These are phyloP conservation scores for Hydrotaea cyrtoneurina DNA, from an alignment of 2,888 invertebrate genomes.

Conservation along the genomic window DNA sequence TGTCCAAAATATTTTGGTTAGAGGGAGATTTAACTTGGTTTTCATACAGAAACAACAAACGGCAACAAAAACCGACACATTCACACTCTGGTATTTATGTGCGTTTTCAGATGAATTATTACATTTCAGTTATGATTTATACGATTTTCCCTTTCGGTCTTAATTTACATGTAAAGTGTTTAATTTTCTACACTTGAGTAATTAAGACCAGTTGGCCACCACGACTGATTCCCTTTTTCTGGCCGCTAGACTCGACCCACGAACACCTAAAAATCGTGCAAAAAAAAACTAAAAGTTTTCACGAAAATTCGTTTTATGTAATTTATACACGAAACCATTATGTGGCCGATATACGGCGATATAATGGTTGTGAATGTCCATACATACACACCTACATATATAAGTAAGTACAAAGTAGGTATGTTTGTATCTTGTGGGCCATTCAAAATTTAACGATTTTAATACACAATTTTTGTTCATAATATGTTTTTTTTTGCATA, in stretches of 20 bases:
- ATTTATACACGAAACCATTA: conserved; percentile 36
- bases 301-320: conserved; percentile 38
- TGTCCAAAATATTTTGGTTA: conserved; percentile 26
- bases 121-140: conserved; percentile 50
- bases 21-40: conserved; percentile 5
- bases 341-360: not conserved
- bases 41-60: not conserved
- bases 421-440: conserved; percentile 25
- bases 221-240: not conserved
- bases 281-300: conserved; percentile 31
- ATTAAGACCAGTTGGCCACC: conserved; percentile 33
- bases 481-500: not conserved
- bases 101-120: conserved; percentile 48
- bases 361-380: not conserved
- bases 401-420: not conserved
- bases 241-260: not conserved
- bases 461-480: not conserved
- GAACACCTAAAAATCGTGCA: conserved; percentile 1
- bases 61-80: not conserved
- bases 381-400: no score
- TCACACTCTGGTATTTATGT: not conserved
- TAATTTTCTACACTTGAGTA: conserved; percentile 54
- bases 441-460: conserved; percentile 9
- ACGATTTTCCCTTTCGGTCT: conserved; percentile 34
- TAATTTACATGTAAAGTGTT: conserved; percentile 57